Evolutionary conservation across 2,113 vertebrate genomes (phyloP), one percentile per base, ranked within the genome.

Genomic region (Pluvialis apricaria): DNA sequence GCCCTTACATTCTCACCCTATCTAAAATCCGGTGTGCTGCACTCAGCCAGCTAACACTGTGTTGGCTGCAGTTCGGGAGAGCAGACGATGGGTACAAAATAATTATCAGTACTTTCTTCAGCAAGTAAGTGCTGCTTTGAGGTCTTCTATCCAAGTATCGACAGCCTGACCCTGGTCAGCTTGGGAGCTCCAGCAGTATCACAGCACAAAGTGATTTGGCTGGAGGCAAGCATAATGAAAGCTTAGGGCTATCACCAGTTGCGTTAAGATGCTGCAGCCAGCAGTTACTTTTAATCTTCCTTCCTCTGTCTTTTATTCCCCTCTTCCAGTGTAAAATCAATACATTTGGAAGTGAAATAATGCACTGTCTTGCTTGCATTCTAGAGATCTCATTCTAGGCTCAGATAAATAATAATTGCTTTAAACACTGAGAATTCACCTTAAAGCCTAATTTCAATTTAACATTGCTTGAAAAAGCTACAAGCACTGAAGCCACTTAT

Each of bases 201-300:
- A 97, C 71, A 97, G 95, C 95, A 94, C 68, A 96, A 94, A 96
- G 94, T 83, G 91, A 95, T 97, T 90, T 95, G 93, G 96, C 97
- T 92, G 91, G 82, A 97, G 96, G 97, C 94, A 95, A 88, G 83
- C 92, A 83, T 82, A 95, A 96, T 54, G 91, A 95, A 90, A 96
- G 92, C 97, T 96, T 77, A 96, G 84, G 91, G 97, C 89, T 91
- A 95, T 87, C 89, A 82, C 84, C 86, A 92, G 81, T 18, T 76
- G 89, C 1, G 14, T 52, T 90, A 93, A 92, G 91, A 96, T 90
- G 87, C 87, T 92, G 93, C 78, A 95, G 87, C 87, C 79, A 95
- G 93, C 82, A 79, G 93, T 90, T 95, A 82, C 92, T 91, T 93
- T 88, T 96, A 95, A 97, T 97, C 87, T 96, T 90, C 81, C 82